Evolutionary conservation across 2,113 vertebrate genomes (phyloP).

Genomic region (Leucopsar rothschildi): DNA sequence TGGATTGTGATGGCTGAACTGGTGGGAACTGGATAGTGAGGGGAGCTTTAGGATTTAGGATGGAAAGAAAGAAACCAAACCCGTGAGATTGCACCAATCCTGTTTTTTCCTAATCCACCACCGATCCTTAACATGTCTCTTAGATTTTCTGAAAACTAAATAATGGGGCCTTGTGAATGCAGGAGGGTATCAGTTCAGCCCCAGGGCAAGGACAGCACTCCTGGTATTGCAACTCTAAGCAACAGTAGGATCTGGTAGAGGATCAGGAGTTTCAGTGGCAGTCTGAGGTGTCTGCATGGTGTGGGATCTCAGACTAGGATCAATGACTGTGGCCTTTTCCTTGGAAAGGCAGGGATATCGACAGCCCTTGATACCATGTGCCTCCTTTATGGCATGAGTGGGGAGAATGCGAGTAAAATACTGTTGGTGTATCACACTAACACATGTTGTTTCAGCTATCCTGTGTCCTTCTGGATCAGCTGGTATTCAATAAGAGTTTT

Average conservation of each 20-base stretch:
- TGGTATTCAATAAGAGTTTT: neutral
- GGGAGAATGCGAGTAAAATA: neutral
- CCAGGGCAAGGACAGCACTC: neutral
- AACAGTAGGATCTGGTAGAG: neutral
- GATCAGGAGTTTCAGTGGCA: neutral
- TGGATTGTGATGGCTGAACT: neutral
- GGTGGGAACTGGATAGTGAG: neutral
- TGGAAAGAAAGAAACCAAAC: neutral
- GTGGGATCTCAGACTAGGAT: neutral
- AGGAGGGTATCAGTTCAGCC: neutral
- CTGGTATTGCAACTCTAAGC: neutral
- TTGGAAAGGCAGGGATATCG: neutral
- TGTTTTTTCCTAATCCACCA: neutral
- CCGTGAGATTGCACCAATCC: neutral
- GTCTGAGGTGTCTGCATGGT: neutral
- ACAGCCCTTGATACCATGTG: neutral
- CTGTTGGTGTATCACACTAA: neutral
- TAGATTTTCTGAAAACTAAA: neutral
- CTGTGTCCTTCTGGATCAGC: neutral
- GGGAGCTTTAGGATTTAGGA: neutral
- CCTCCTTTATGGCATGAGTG: accelerated
- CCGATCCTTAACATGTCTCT: neutral
- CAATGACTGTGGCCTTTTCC: neutral
- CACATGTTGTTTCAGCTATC: neutral
- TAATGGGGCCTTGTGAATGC: neutral